Conservation (phyloP, 2,113 vertebrate genomes). For the Herpailurus yagouaroundi region DNA sequence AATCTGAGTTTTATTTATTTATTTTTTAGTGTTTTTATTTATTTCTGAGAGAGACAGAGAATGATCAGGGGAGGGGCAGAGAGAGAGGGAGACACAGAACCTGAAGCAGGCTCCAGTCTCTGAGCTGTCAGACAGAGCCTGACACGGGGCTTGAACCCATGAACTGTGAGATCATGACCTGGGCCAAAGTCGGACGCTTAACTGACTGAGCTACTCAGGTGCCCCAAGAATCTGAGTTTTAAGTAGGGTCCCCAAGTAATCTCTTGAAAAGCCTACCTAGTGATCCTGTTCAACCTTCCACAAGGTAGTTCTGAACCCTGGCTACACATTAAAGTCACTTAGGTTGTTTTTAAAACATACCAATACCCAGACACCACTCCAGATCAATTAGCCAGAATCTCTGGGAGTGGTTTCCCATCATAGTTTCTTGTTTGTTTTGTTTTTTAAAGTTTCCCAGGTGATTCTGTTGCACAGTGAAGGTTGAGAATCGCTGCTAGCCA, state of each 20-base stretch:
- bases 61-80: too few relatives aligned
- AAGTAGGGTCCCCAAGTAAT: background rate
- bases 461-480: background rate
- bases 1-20: background rate
- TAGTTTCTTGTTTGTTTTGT: background rate
- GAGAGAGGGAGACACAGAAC: too few relatives aligned
- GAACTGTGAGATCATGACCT: too few relatives aligned
- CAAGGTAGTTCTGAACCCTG: background rate
- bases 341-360: conserved; percentile 11
- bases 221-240: too few relatives aligned
- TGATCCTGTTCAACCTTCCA: background rate
- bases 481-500: background rate
- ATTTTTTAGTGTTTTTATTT: too few relatives aligned
- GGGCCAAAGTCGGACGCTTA: too few relatives aligned
- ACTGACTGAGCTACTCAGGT: too few relatives aligned
- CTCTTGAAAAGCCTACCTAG: background rate
- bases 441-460: background rate
- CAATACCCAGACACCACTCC: background rate
- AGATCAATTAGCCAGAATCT: conserved; percentile 35
- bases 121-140: too few relatives aligned
- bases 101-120: too few relatives aligned
- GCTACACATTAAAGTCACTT: background rate
- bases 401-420: background rate
- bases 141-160: too few relatives aligned
- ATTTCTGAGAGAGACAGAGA: too few relatives aligned